phyloP scores from a whole-genome alignment of 2,888 invertebrate genomes.

The Leucophora obtusa region DNA sequence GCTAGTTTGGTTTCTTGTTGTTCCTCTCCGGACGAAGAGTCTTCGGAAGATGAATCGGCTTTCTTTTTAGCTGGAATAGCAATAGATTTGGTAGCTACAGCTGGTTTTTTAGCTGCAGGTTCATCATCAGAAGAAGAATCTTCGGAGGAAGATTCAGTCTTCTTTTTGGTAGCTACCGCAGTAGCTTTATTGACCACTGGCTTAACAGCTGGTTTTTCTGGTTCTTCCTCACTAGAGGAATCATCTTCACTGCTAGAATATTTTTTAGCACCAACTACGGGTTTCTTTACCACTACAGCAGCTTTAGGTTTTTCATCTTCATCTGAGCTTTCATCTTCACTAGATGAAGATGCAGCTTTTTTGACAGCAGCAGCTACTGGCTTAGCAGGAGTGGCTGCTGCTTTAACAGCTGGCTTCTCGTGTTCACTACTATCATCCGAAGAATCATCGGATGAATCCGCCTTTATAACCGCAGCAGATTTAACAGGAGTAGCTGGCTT shows the following conservation, averaged over 20 bases:
- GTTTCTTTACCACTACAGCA: conserved; percentile 66
- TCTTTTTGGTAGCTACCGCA: conserved; percentile 41
- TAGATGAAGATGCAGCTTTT: conserved; percentile 35
- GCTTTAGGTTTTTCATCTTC: conserved; percentile 55
- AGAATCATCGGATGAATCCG: conserved; percentile 69
- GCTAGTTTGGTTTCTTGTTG: conserved; percentile 73
- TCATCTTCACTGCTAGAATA: conserved; percentile 69
- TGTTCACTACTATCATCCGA: conserved; percentile 71
- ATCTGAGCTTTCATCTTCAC: conserved; percentile 29
- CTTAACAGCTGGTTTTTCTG: conserved; percentile 68
- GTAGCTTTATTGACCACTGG: conserved; percentile 69
- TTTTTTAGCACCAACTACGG: conserved; percentile 58
- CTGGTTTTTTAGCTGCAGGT: conserved; percentile 68
- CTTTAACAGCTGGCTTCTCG: conserved; percentile 48
- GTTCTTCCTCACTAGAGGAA: conserved; percentile 70
- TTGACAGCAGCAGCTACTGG: conserved; percentile 4
- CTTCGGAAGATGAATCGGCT: conserved; percentile 78
- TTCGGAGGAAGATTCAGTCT: conserved; percentile 51
- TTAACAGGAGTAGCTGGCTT: conserved; percentile 50
- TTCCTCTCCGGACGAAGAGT: conserved; percentile 74
- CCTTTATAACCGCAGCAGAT: conserved; percentile 46
- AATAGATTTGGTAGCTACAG: conserved; percentile 19
- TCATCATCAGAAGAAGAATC: conserved; percentile 66
- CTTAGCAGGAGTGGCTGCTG: conserved; percentile 64
- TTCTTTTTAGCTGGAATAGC: conserved; percentile 70